phyloP scores from a whole-genome alignment of 2,797 vertebrate species.

The Picus viridis region DNA sequence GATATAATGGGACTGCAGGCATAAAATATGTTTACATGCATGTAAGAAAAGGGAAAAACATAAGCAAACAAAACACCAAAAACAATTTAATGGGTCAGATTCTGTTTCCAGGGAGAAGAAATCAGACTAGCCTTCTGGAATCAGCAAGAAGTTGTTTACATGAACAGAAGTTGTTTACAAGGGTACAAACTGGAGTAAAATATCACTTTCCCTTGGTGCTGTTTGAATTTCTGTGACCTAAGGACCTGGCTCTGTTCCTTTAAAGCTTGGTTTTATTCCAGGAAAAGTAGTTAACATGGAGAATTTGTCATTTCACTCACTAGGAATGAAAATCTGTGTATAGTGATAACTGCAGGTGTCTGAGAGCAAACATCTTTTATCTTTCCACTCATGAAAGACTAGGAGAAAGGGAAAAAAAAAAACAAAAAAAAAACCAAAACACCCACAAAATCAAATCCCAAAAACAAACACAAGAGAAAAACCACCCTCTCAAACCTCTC shows the following conservation, averaged over 20 bases:
- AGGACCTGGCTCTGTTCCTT: neutral
- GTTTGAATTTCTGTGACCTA: constrained; percentile 7
- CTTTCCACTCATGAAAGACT: neutral
- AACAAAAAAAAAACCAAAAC: too few species aligned
- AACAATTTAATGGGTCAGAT: neutral
- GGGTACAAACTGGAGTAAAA: neutral
- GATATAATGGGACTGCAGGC: neutral
- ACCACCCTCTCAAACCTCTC: neutral
- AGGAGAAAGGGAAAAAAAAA: neutral
- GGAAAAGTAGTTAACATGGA: constrained; percentile 18
- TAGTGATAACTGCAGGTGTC: neutral
- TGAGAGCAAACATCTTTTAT: neutral
- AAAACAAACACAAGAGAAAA: neutral
- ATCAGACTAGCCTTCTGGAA: neutral
- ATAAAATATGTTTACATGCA: neutral
- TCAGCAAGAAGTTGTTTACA: neutral
- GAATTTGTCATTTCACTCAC: neutral
- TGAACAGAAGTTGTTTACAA: constrained; percentile 20
- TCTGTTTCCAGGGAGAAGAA: constrained; percentile 11
- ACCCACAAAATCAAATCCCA: rapidly evolving
- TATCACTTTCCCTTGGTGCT: neutral
- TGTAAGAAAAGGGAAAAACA: neutral
- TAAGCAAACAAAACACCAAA: neutral
- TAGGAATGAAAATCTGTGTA: neutral
- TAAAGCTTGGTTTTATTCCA: neutral